These are phyloP conservation scores for Siniperca undulata DNA, from an alignment of 2,797 vertebrate genomes.

Conservation along the genomic window DNA sequence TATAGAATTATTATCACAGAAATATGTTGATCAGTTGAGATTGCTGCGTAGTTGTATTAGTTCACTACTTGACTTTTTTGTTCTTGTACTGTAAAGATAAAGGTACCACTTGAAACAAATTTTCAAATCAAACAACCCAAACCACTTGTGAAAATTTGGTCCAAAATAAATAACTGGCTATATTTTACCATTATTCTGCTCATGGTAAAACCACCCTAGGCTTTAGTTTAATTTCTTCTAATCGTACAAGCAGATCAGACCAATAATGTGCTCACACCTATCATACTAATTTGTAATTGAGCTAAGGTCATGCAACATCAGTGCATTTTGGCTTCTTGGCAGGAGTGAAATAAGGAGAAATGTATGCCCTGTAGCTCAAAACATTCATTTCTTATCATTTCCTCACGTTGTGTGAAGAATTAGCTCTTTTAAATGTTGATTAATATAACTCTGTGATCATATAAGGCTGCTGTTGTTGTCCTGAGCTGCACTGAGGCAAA, in stretches of 20 bases:
- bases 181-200: not conserved
- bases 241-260: slow-evolving; percentile 17
- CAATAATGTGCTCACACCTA: slow-evolving; percentile 28
- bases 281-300: slow-evolving; percentile 31
- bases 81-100: not conserved
- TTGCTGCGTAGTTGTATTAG: not conserved
- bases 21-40: not conserved
- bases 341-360: slow-evolving; percentile 23
- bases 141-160: not conserved
- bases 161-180: not conserved
- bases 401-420: slow-evolving; percentile 15
- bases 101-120: not conserved
- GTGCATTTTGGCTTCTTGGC: slow-evolving; percentile 2
- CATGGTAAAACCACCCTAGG: not conserved
- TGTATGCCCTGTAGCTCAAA: slow-evolving; percentile 17
- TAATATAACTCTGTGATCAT: slow-evolving; percentile 25
- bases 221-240: slow-evolving; percentile 15
- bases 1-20: not conserved
- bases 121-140: slow-evolving; percentile 11
- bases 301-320: slow-evolving; percentile 24
- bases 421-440: slow-evolving; percentile 22
- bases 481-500: slow-evolving; percentile 5
- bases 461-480: slow-evolving; percentile 23
- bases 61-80: not conserved
- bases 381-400: slow-evolving; percentile 25